Evolutionary conservation across 92 coral and sea anemone species (phyloP).

Genomic region (Epizoanthus ramosus): DNA sequence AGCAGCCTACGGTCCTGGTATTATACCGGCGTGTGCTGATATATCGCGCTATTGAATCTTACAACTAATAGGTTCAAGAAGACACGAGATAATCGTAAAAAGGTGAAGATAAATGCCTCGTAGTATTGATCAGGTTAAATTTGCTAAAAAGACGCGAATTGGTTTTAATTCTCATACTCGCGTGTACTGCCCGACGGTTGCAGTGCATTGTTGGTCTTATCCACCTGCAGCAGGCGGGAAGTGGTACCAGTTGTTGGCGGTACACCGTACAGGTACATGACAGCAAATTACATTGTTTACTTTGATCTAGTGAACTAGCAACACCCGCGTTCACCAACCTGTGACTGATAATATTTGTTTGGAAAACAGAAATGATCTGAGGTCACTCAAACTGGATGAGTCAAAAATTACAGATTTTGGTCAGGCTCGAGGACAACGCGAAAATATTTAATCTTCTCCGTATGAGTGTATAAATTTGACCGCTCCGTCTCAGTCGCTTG

Average conservation of each 20-base stretch:
- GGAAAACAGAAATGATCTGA: constrained; percentile 6
- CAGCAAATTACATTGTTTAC: neutral
- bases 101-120: too few species aligned
- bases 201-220: neutral
- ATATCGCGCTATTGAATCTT: too few species aligned
- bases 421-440: neutral
- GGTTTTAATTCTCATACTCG: neutral
- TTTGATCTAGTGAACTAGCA: neutral
- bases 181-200: neutral
- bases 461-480: neutral
- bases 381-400: neutral
- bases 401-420: neutral
- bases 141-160: too few species aligned
- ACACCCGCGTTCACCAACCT: constrained; percentile 9
- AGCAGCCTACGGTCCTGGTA: too few species aligned
- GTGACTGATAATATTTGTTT: constrained; percentile 13
- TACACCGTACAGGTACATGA: constrained; percentile 1
- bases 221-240: constrained; percentile 18
- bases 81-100: too few species aligned
- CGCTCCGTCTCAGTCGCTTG: neutral
- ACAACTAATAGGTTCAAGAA: too few species aligned
- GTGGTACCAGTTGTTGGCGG: neutral
- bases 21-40: too few species aligned
- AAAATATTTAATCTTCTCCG: neutral
- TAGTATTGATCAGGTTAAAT: too few species aligned